Base-by-base conservation (phyloP, 2,797 vertebrate species). In the Clarias fuscus region DNA sequence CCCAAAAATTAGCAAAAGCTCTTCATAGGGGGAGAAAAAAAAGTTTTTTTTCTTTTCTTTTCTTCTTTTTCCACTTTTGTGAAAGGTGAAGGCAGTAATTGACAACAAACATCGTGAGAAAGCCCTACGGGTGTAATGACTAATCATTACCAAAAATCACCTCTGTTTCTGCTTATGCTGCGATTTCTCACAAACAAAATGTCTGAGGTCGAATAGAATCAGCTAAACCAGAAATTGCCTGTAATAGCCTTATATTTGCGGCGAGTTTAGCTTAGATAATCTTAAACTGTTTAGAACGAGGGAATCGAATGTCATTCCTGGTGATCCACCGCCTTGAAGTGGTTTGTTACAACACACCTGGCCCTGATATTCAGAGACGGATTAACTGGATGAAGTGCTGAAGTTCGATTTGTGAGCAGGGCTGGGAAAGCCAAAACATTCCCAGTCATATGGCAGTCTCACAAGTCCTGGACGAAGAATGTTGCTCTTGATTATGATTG, bases 321-420 rank as follows among this genome's bases (percentile, higher is more conserved):
- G 24, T 67, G n/a, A 48, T 67, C 62, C 27, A 82, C 62, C n/a
- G 67, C 62, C 15, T 64, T 82, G 40, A 4, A 82, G 6, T 53
- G 64, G 15, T 56, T 67, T 67, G 22, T 68, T 53, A 68, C 79
- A 82, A 82, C 64, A 82, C 64, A 68, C 64, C 62, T 65, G 78
- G 78, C 33, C 76, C 56, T 77, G n/a, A 64, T 65, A 43, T 81
- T 65, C 78, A 27, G 61, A n/a, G 77, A 2, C 5, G 20, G 59
- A 64, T 80, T 67, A 65, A 53, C 18, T 67, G 48, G 65, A 33
- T 30, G 48, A 18, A 81, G 40, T 30, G 67, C 33, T 78, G 20
- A 78, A 5, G 61, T 61, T 59, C 59, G 30, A 78, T 61, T 61
- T 22, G 30, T 61, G 30, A 64, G 59, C 59, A 80, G 33, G 59